Base-by-base conservation (phyloP, 2,888 invertebrate species). In the Idaea dimidiata region DNA sequence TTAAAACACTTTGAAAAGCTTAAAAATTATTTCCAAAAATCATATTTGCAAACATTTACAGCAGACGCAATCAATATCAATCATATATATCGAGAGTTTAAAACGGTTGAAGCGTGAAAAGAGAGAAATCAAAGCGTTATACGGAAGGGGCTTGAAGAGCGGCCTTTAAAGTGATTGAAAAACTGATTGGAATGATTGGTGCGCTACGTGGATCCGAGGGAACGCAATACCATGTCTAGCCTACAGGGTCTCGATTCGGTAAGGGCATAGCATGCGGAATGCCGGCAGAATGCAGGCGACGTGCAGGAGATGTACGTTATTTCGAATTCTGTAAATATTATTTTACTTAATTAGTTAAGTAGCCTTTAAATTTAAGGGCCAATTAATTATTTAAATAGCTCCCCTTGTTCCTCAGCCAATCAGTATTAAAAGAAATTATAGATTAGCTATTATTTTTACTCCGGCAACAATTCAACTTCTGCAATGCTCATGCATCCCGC, bases 141-240 rank as follows among this genome's bases (percentile, higher is more conserved):
- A 74, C 66, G 66, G 68, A 66, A 67, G 61, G 69, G 69, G 70
- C 57, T 62, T 66, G 68, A 62, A 68, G 69, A 65, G 64, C 62
- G 67, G 75, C 79, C 73, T 77, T 76, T 81, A 76, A 81, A 83
- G 78, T 86, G 84, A 86, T 86, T 86, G 84, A 78, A 84, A 82
- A 83, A 79, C 80, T 84, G 86, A 86, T 87, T 85, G 87, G 75
- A 79, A 77, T 86, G 80, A 86, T 83, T 84, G 82, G 78, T 77
- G 76, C 73, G 74, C 73, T 77, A 76, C 73, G 74, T 72, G 70
- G 72, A 65, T 68, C 60, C 66, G 62, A 59, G 62, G 71, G 77
- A 76, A 75, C 78, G 79, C 74, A 73, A 71, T 74, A 73, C 78
- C 72, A 75, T 78, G 76, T 65, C 70, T 62, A 66, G 65, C 75